phyloP scores from a whole-genome alignment of 2,113 vertebrate genomes.

The Pangasianodon hypophthalmus region DNA sequence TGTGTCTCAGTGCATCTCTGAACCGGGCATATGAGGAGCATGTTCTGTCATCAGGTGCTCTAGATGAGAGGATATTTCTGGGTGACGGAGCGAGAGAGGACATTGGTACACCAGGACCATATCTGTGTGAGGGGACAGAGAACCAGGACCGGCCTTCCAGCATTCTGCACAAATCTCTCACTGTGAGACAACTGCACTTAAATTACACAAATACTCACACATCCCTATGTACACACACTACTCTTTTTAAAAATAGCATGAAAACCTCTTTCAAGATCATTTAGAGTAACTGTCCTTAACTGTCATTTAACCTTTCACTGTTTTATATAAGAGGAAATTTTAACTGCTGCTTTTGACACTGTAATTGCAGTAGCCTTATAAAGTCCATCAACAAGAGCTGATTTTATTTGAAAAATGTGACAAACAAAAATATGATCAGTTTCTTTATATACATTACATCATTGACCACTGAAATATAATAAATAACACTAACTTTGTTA shows the following conservation, averaged over 20 bases:
- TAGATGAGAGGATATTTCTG: conserved; percentile 91
- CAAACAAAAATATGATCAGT: not conserved
- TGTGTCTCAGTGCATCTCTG: conserved; percentile 80
- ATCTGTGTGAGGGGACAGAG: conserved; percentile 75
- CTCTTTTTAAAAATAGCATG: not conserved
- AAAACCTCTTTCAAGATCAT: not conserved
- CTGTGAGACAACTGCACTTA: conserved; percentile 52
- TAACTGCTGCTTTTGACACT: not conserved
- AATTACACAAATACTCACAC: not conserved
- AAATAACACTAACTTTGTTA: not conserved
- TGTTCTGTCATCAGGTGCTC: conserved; percentile 83
- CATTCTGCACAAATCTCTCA: conserved; percentile 59
- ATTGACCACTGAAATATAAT: not conserved
- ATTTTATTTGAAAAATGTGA: not conserved
- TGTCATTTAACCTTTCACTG: not conserved
- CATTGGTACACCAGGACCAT: conserved; percentile 82
- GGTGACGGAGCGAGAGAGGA: conserved; percentile 88
- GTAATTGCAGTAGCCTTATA: not conserved
- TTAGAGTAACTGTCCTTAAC: not conserved
- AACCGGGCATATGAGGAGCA: conserved; percentile 91
- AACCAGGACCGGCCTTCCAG: conserved; percentile 62
- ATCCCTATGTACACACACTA: not conserved
- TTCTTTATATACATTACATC: not conserved
- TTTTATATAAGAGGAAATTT: not conserved
- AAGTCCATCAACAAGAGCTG: not conserved